Conservation (phyloP, 2,888 invertebrate genomes). For the Drosophila aldrichi region DNA sequence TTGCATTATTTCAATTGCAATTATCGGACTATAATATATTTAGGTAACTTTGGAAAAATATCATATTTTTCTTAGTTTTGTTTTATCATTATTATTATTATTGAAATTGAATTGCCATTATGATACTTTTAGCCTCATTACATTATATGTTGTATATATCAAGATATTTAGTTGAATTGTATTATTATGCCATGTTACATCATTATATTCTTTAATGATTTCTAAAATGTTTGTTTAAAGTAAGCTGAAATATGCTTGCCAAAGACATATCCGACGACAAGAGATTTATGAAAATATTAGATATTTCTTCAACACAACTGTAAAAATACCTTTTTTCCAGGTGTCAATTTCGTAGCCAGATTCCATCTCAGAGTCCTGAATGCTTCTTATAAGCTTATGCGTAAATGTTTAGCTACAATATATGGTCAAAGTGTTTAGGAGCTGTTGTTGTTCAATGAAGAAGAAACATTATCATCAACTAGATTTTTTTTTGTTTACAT, state of each 20-base stretch:
- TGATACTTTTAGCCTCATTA: background rate
- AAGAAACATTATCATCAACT: constrained; percentile 38
- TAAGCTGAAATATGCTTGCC: background rate
- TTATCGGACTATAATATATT: too few relatives aligned
- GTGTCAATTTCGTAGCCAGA: background rate
- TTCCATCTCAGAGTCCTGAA: background rate
- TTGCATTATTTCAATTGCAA: too few relatives aligned
- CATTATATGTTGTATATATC: background rate
- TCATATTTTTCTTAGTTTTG: too few relatives aligned
- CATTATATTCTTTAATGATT: background rate
- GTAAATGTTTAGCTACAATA: constrained; percentile 11
- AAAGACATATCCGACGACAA: background rate
- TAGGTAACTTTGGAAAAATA: too few relatives aligned
- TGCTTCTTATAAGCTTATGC: constrained; percentile 3
- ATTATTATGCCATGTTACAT: background rate
- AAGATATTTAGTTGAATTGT: too few relatives aligned
- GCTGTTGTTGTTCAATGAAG: constrained; percentile 28
- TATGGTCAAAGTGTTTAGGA: constrained; percentile 16
- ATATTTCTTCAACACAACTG: background rate
- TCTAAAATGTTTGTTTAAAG: too few relatives aligned
- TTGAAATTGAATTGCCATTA: background rate
- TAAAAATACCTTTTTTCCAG: background rate
- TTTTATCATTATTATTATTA: too few relatives aligned
- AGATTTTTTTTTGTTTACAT: constrained; percentile 34
- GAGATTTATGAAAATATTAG: background rate